phyloP scores from a whole-genome alignment of 2,797 vertebrate species.

The Fratercula arctica region DNA sequence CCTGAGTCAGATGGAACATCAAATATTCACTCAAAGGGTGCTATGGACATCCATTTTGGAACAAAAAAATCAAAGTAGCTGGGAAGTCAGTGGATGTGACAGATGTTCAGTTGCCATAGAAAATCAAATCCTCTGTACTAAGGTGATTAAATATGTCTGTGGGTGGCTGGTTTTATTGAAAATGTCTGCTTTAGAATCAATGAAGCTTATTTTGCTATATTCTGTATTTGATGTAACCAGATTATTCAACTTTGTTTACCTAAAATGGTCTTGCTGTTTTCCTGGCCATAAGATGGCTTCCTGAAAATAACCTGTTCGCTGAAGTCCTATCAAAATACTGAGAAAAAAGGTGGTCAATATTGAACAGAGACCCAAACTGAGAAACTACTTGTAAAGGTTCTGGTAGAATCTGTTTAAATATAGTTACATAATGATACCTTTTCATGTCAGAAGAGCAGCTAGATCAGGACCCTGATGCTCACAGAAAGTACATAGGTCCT shows the following conservation, averaged over 20 bases:
- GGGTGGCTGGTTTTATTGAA: background rate
- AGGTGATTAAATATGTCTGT: background rate
- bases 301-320: background rate
- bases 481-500: background rate
- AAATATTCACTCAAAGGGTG: background rate
- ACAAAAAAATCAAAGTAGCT: background rate
- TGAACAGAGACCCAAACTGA: background rate
- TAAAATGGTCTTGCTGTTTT: background rate
- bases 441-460: background rate
- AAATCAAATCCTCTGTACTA: conserved; percentile 29
- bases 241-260: background rate
- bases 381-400: background rate
- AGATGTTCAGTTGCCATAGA: background rate
- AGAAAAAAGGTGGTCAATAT: background rate
- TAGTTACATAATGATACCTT: background rate
- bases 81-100: background rate
- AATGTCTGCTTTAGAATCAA: background rate
- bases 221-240: background rate
- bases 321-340: background rate
- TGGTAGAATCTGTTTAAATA: background rate
- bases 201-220: background rate
- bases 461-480: background rate
- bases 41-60: background rate
- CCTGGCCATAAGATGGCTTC: background rate
- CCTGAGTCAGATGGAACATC: background rate